Evolutionary conservation across 1,140 invertebrate species (phyloP), one percentile per base, ranked within the genome.

Genomic region (Eumeta japonica): DNA sequence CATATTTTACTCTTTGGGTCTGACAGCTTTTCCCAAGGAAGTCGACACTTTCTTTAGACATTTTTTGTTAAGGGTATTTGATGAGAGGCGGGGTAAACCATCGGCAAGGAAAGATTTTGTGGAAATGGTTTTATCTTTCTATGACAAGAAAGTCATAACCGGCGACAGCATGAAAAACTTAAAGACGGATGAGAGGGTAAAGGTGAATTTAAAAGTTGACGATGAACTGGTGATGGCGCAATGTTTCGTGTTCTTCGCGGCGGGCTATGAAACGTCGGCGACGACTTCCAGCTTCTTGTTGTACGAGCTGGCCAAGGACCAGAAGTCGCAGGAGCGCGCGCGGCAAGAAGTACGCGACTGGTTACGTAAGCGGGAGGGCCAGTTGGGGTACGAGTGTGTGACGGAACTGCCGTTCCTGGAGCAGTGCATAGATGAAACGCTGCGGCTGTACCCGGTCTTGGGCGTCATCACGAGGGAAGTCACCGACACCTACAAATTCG

Each of bases 161-260:
- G 45, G 43, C 3, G 55, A 51, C 16, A 41, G 37, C 18, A 19
- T 53, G 11, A 16, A 10, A 10, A 49, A 41, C 15, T 3, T 34
- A 16, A 48, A 50, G 28, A 36, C 27, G n/a, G 34, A 24, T 2
- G 17, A 1, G 3, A 16, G 18, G 0, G 29, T 42, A 19, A 49
- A 41, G 19, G 10, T 49, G 0, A 28, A 31, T 0, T 13, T 51
- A 10, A 24, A 43, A 29, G 37, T 51, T 9, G 35, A 43, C 0
- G 72, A 75, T 2, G 71, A 78, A 7, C 71, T 79, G 44, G 72
- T 89, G 2, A 55, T 82, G 1, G 79, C 81, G 0, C 83, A 88
- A 46, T 78, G 80, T 1, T 62, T 82, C 1, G 24, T 84, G 3
- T 88, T 89, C 47, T 84, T 87, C 43, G 60, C 78, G 2, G 87